Percentiles rank a stretch among this genome's conserved stretches.
Evolutionary conservation across 2,797 vertebrate species (phyloP).

Genomic region (Australoheros facetus): DNA sequence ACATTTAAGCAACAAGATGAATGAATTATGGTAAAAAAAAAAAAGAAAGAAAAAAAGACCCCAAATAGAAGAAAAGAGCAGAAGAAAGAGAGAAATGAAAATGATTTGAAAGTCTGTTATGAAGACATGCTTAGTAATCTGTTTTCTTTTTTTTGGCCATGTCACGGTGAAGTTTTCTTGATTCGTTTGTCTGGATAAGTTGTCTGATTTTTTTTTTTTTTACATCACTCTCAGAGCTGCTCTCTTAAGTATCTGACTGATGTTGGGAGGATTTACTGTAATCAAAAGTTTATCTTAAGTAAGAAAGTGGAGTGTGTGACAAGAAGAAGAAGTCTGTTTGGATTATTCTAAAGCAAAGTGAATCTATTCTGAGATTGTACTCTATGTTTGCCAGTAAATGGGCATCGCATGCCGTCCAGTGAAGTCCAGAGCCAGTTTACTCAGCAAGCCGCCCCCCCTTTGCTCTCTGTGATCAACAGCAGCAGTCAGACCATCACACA

Average conservation of each 20-base stretch:
- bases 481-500: conserved; percentile 15
- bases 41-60: background rate
- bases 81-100: background rate
- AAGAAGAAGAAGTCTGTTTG: background rate
- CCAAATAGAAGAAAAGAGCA: background rate
- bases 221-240: background rate
- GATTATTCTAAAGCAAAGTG: background rate
- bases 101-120: background rate
- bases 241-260: conserved; percentile 17
- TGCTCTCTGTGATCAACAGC: conserved; percentile 29
- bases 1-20: conserved; percentile 49
- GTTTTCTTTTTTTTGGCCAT: background rate
- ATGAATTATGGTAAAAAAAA: conserved; percentile 17
- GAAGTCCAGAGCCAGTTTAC: conserved; percentile 19
- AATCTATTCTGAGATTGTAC: background rate
- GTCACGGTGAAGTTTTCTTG: background rate
- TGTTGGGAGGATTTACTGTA: conserved; percentile 13
- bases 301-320: background rate
- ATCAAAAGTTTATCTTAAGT: conserved; percentile 6
- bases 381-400: conserved; percentile 46
- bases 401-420: background rate
- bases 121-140: conserved; percentile 14
- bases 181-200: conserved; percentile 8
- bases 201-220: background rate
- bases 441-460: conserved; percentile 10